A percentile compares a stretch with the other conserved stretches of the same genome.
Evolutionary conservation across 2,113 vertebrate species (phyloP).

Genomic region (Merops nubicus): DNA sequence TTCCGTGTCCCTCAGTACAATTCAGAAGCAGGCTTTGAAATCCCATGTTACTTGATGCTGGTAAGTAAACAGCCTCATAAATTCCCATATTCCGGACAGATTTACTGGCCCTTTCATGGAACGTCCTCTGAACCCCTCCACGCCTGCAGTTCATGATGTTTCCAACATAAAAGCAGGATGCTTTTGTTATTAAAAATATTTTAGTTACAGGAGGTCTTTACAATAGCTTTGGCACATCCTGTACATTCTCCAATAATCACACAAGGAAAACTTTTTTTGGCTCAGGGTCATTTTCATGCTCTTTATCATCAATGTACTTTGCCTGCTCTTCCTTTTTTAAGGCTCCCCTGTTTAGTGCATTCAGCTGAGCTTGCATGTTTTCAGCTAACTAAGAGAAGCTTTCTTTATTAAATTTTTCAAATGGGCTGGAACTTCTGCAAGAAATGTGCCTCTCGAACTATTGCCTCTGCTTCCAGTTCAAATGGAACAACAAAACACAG

Average conservation of each 20-base stretch:
- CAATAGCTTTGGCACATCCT: slow-evolving; percentile 55
- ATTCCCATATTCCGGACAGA: neutral
- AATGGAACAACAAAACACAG: neutral
- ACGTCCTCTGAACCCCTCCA: neutral
- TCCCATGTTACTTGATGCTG: neutral
- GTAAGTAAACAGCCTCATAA: slow-evolving; percentile 10
- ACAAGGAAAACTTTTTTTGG: slow-evolving; percentile 44
- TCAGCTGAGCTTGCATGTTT: neutral
- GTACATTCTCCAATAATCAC: slow-evolving; percentile 4
- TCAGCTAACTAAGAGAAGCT: neutral
- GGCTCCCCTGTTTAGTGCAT: neutral
- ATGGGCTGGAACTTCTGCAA: slow-evolving; percentile 7
- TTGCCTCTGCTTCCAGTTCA: neutral
- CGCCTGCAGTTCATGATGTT: neutral
- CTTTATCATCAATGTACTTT: neutral
- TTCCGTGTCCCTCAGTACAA: neutral
- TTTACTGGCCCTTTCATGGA: neutral
- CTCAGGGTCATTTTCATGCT: slow-evolving; percentile 25
- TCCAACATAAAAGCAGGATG: slow-evolving; percentile 56
- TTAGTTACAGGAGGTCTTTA: slow-evolving; percentile 52
- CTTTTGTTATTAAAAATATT: slow-evolving; percentile 57
- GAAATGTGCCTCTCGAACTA: neutral
- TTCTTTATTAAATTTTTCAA: slow-evolving; percentile 46
- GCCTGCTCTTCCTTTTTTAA: neutral
- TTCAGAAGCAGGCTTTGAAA: slow-evolving; percentile 15